These are phyloP conservation scores for Noctua janthe DNA, from an alignment of 2,888 invertebrate species.

Conservation along the genomic window DNA sequence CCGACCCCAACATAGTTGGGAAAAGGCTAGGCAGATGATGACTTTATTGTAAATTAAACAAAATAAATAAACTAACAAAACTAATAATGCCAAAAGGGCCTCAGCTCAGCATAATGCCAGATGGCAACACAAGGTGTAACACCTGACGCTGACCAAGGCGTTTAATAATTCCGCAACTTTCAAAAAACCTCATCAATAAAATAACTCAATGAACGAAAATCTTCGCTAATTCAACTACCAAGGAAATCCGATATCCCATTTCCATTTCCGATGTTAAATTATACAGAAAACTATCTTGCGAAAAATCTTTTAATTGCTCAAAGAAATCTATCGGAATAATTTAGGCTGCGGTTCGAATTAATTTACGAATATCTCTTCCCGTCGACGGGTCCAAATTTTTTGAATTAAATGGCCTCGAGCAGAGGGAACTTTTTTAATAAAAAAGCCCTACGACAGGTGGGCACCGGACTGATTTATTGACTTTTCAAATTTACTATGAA, in stretches of 20 bases:
- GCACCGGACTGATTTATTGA: conserved; percentile 81
- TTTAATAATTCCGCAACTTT: not conserved
- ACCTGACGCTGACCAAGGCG: too few species aligned
- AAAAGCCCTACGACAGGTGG: conserved; percentile 81
- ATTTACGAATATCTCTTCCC: conserved; percentile 64
- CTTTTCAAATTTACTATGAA: conserved; percentile 76
- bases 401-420: conserved; percentile 78
- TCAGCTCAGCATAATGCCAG: too few species aligned
- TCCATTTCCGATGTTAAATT: conserved; percentile 36
- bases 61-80: too few species aligned
- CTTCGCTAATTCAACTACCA: not conserved
- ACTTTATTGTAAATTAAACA: too few species aligned
- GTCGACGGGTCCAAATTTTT: conserved; percentile 73
- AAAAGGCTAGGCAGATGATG: too few species aligned
- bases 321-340: conserved; percentile 57
- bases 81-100: too few species aligned
- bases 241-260: conserved; percentile 1
- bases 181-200: not conserved
- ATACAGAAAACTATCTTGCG: conserved; percentile 48
- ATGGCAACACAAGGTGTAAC: too few species aligned
- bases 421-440: conserved; percentile 86
- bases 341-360: conserved; percentile 66
- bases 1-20: too few species aligned
- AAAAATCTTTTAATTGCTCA: conserved; percentile 30
- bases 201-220: not conserved